A percentile compares a stretch with the other conserved stretches of the same genome.
These are phyloP conservation scores for Heliconius congener DNA, from an alignment of 1,140 invertebrate genomes.

Conservation along the genomic window DNA sequence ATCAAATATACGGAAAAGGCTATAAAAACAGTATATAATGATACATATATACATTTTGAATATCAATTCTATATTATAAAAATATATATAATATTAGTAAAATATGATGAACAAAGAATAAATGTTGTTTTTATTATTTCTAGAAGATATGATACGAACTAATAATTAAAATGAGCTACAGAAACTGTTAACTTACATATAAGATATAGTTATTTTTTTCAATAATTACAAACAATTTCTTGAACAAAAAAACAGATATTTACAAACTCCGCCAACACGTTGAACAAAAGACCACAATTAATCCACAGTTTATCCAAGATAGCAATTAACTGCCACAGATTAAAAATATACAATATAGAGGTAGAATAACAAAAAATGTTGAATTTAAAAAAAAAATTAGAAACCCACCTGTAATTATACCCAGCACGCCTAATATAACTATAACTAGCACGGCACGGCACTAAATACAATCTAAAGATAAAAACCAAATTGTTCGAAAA, in stretches of 20 bases:
- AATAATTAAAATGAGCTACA: not conserved
- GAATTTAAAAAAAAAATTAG: not conserved
- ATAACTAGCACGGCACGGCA: conserved; percentile 47
- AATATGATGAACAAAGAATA: too few relatives aligned
- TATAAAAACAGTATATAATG: too few relatives aligned
- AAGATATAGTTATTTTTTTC: not conserved
- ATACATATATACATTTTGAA: too few relatives aligned
- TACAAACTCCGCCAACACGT: not conserved
- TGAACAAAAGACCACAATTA: conserved; percentile 7
- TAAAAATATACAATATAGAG: not conserved
- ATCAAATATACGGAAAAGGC: too few relatives aligned
- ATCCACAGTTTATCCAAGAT: not conserved
- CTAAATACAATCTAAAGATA: conserved; percentile 40
- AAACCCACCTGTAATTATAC: conserved; percentile 58
- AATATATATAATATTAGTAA: too few relatives aligned
- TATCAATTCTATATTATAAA: too few relatives aligned
- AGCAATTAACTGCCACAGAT: conserved; percentile 1
- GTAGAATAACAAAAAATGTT: not conserved
- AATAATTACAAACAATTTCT: not conserved
- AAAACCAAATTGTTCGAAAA: conserved; percentile 31
- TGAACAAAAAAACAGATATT: not conserved
- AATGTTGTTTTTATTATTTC: too few relatives aligned
- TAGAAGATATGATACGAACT: too few relatives aligned
- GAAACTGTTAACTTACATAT: not conserved
- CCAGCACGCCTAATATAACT: conserved; percentile 35